Percentiles rank a stretch among this genome's conserved stretches.
Conservation (phyloP, 2,888 invertebrate species). For the Amiota mariae region DNA sequence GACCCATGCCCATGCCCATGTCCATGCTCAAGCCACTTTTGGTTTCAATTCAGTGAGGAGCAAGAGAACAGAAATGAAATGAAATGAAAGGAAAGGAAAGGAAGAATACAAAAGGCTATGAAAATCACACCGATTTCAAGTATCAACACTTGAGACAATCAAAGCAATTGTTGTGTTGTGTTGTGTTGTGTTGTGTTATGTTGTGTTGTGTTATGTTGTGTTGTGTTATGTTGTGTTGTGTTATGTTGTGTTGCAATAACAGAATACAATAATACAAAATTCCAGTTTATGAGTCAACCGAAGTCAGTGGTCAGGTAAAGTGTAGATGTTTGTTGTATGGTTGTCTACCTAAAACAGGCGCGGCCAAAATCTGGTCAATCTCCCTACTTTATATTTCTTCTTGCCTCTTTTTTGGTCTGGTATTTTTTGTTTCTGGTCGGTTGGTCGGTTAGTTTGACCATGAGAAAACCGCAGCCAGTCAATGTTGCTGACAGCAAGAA, state of each 20-base stretch:
- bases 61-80: not conserved
- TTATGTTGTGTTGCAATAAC: not conserved
- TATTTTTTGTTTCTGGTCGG: constrained; percentile 2
- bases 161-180: not conserved
- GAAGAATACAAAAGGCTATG: not conserved
- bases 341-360: too few relatives aligned
- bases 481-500: not conserved
- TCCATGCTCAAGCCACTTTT: too few relatives aligned
- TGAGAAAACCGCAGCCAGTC: constrained; percentile 10
- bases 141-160: constrained; percentile 1
- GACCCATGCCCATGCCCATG: too few relatives aligned
- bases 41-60: not conserved
- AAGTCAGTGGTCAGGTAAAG: not conserved
- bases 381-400: too few relatives aligned
- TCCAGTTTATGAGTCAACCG: not conserved
- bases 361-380: too few relatives aligned
- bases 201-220: too few relatives aligned
- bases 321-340: not conserved
- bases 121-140: not conserved
- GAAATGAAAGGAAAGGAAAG: not conserved
- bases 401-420: not conserved
- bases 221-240: too few relatives aligned
- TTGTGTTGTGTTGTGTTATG: too few relatives aligned
- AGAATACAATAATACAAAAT: not conserved
- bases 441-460: not conserved